A percentile compares a stretch with the other conserved stretches of the same genome.
Evolutionary conservation across 2,888 invertebrate species (phyloP).

Genomic region (Pristionchus arcanus): DNA sequence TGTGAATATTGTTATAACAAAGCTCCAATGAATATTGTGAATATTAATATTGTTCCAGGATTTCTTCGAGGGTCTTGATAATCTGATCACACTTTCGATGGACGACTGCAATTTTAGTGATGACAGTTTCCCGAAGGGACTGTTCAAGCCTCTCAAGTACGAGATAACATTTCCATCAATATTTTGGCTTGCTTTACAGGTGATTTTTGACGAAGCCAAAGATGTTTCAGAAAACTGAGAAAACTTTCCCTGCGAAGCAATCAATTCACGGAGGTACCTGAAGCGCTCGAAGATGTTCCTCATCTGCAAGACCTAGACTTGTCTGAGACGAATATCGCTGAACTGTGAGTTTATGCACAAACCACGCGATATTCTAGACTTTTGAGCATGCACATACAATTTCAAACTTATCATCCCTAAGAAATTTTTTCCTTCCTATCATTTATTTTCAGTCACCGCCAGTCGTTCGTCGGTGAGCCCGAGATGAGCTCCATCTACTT

Average conservation of each 20-base stretch:
- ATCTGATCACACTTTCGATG: slow-evolving; percentile 67
- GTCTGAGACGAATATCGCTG: slow-evolving; percentile 63
- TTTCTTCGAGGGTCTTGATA: slow-evolving; percentile 67
- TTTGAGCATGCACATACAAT: neutral
- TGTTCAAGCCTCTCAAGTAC: slow-evolving; percentile 71
- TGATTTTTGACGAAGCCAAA: neutral
- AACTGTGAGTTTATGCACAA: slow-evolving; percentile 56
- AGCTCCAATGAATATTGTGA: too few relatives aligned
- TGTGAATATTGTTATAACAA: too few relatives aligned
- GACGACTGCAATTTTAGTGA: slow-evolving; percentile 66
- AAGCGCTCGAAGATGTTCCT: slow-evolving; percentile 62
- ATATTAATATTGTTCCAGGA: slow-evolving; percentile 56
- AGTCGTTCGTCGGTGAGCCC: slow-evolving; percentile 55
- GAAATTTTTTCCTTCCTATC: neutral
- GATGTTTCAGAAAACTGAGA: slow-evolving; percentile 65
- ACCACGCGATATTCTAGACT: neutral
- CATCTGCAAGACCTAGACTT: slow-evolving; percentile 66
- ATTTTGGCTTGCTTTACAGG: neutral
- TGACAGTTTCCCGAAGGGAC: slow-evolving; percentile 60
- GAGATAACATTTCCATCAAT: slow-evolving; percentile 27
- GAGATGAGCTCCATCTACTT: slow-evolving; percentile 58
- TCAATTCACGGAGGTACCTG: slow-evolving; percentile 64
- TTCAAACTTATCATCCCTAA: too few relatives aligned
- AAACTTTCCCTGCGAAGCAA: slow-evolving; percentile 68
- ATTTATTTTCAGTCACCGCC: slow-evolving; percentile 10